phyloP scores from a whole-genome alignment of 1,140 invertebrate genomes.

The Drosophila simulans region DNA sequence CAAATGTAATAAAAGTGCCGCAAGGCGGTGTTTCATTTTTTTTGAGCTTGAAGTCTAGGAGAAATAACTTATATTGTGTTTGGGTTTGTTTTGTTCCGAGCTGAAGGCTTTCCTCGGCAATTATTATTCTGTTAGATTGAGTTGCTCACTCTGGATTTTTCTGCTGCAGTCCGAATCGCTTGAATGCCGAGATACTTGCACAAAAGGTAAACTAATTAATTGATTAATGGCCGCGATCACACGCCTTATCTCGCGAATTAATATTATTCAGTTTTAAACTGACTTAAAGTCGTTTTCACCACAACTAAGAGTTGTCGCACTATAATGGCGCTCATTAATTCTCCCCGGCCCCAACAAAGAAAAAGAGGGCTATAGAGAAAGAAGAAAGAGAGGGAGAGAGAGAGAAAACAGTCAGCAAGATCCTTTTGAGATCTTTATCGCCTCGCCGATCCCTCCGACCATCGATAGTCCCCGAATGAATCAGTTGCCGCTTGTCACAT shows the following conservation, averaged over 20 bases:
- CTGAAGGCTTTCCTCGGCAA: slow-evolving; percentile 61
- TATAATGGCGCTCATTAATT: slow-evolving; percentile 75
- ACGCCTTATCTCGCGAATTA: slow-evolving; percentile 73
- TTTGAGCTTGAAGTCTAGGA: slow-evolving; percentile 11
- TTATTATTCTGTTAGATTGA: slow-evolving; percentile 70
- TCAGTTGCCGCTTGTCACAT: slow-evolving; percentile 74
- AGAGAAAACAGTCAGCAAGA: slow-evolving; percentile 69
- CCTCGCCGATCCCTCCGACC: slow-evolving; percentile 21
- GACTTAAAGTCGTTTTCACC: slow-evolving; percentile 81
- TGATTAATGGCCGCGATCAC: slow-evolving; percentile 75
- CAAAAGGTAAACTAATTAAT: slow-evolving; percentile 79
- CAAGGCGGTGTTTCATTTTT: slow-evolving; percentile 67
- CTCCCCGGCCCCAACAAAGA: slow-evolving; percentile 14
- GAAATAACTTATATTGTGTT: slow-evolving; percentile 58
- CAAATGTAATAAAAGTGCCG: slow-evolving; percentile 77
- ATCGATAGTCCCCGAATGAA: slow-evolving; percentile 53
- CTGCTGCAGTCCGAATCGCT: slow-evolving; percentile 19
- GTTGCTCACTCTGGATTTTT: slow-evolving; percentile 3
- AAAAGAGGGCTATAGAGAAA: slow-evolving; percentile 17
- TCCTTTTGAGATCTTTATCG: slow-evolving; percentile 83
- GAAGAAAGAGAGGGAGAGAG: slow-evolving; percentile 9
- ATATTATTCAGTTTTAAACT: slow-evolving; percentile 78
- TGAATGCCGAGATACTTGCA: slow-evolving; percentile 23
- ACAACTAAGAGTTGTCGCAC: slow-evolving; percentile 81
- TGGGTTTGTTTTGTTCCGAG: slow-evolving; percentile 42